Conservation (phyloP, 2,113 vertebrate genomes). For the Phasianus colchicus region DNA sequence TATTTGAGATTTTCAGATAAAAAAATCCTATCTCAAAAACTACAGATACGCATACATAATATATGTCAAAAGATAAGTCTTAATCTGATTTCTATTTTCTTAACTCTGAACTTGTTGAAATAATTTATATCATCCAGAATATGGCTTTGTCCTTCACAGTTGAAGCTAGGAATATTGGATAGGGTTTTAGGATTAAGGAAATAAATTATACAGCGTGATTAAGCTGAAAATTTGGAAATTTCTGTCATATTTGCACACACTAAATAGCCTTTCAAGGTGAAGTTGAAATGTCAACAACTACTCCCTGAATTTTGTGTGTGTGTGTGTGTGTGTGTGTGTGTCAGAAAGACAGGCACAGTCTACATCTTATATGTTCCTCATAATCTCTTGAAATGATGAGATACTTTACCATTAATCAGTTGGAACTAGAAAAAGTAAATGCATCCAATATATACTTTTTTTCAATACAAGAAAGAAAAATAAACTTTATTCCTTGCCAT, state of each 20-base stretch:
- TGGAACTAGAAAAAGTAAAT: neutral
- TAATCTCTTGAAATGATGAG: neutral
- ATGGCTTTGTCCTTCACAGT: neutral
- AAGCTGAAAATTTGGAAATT: neutral
- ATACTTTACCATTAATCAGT: neutral
- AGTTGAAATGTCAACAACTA: neutral
- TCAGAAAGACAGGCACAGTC: neutral
- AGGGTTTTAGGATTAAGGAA: neutral
- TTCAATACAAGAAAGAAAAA: neutral
- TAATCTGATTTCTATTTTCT: neutral
- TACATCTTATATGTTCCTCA: neutral
- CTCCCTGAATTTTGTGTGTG: neutral
- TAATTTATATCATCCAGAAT: neutral
- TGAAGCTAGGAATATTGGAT: neutral
- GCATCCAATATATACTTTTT: neutral
- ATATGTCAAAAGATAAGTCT: neutral
- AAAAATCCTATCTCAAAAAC: neutral
- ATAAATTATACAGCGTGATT: neutral
- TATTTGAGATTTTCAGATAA: slow-evolving; percentile 13
- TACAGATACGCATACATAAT: neutral
- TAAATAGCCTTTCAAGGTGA: neutral
- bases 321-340: too few relatives aligned
- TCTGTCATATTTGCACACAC: neutral
- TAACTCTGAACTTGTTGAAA: neutral
- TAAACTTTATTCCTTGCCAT: neutral